Conservation (phyloP, 2,113 vertebrate genomes). For the Struthio camelus region DNA sequence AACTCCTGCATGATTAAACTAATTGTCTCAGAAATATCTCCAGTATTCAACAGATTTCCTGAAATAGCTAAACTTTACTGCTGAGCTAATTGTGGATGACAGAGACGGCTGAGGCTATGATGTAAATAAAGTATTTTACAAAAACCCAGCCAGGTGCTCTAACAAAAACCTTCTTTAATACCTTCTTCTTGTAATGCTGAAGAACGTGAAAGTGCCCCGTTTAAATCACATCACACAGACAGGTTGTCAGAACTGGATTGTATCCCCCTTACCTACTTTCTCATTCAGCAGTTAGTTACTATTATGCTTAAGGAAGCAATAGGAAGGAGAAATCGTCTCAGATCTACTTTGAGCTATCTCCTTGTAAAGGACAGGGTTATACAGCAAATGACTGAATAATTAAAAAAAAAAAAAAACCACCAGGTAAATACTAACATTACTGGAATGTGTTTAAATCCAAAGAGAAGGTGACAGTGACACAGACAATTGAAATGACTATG, state of each 20-base stretch:
- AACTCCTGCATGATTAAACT: not conserved
- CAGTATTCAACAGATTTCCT: not conserved
- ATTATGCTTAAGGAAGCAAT: not conserved
- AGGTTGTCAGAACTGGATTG: not conserved
- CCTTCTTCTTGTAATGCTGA: not conserved
- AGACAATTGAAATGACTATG: not conserved
- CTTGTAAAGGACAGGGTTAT: not conserved
- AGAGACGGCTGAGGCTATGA: not conserved
- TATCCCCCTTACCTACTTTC: not conserved
- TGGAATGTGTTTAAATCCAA: not conserved
- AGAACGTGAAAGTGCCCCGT: not conserved
- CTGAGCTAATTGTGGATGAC: not conserved
- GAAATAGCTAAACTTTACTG: not conserved
- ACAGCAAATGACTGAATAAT: not conserved
- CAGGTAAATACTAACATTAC: not conserved
- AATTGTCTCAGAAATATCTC: not conserved
- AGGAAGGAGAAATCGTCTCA: not conserved
- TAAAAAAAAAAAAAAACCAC: not conserved
- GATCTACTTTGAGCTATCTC: not conserved
- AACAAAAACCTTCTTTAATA: not conserved
- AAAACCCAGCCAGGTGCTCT: not conserved
- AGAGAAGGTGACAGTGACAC: not conserved
- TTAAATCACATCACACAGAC: not conserved
- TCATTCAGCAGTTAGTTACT: not conserved
- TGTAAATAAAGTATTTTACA: not conserved